These are phyloP conservation scores for Plagiodera versicolora DNA, from an alignment of 2,888 invertebrate species.

Conservation along the genomic window DNA sequence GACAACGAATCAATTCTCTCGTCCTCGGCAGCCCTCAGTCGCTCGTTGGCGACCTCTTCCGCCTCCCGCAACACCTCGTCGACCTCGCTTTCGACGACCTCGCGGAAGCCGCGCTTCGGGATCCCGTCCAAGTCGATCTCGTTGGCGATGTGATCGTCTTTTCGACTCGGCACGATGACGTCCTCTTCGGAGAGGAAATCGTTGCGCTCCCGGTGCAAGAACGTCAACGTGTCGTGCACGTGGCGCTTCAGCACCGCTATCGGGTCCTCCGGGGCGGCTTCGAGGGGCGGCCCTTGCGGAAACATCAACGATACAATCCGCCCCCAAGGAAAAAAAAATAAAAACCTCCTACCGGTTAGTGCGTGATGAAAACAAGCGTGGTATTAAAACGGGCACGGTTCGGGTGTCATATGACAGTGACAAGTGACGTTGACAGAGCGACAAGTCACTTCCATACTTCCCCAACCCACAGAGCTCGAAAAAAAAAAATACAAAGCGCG, in stretches of 20 bases:
- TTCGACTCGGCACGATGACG: conserved; percentile 51
- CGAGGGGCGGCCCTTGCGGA: conserved; percentile 41
- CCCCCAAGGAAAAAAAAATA: conserved; percentile 27
- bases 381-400: conserved; percentile 52
- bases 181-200: conserved; percentile 54
- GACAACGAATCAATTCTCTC: conserved; percentile 46
- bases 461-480: too few species aligned
- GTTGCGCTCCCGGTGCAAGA: conserved; percentile 54
- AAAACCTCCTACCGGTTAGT: conserved; percentile 21
- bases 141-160: conserved; percentile 51
- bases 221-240: conserved; percentile 52
- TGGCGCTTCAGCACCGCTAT: conserved; percentile 49
- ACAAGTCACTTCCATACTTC: too few species aligned
- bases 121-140: conserved; percentile 48
- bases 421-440: too few species aligned
- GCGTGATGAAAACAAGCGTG: conserved; percentile 25
- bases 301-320: conserved; percentile 40
- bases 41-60: conserved; percentile 49
- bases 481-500: conserved; percentile 18
- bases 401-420: conserved; percentile 19
- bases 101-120: conserved; percentile 34
- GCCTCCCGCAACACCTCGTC: conserved; percentile 48
- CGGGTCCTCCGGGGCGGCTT: conserved; percentile 35
- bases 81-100: conserved; percentile 43
- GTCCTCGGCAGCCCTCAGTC: conserved; percentile 28